These are phyloP conservation scores for Apocrypta bakeri DNA, from an alignment of 1,140 invertebrate species.

Conservation along the genomic window DNA sequence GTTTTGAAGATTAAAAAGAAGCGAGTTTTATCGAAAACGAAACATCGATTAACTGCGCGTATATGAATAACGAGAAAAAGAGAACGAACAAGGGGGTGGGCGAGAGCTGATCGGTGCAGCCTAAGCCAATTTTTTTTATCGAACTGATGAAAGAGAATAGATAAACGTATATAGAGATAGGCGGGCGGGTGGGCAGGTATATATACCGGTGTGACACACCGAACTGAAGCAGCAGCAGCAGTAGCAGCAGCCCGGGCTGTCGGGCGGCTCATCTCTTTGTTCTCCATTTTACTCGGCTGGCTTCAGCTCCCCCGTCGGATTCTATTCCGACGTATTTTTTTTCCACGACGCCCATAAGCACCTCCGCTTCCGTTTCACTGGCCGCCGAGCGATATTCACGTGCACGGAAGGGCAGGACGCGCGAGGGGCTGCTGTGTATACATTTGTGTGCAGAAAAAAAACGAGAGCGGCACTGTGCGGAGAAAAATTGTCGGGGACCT, in stretches of 20 bases:
- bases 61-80: conserved; percentile 18
- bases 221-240: conserved; percentile 21
- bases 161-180: conserved; percentile 49
- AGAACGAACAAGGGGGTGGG: neutral
- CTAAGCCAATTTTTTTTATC: conserved; percentile 39
- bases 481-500: conserved; percentile 56
- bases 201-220: conserved; percentile 32
- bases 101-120: conserved; percentile 2
- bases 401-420: conserved; percentile 58
- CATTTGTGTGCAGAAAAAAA: conserved; percentile 6
- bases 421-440: conserved; percentile 13
- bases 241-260: conserved; percentile 19
- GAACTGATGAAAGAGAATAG: conserved; percentile 49
- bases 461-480: conserved; percentile 46
- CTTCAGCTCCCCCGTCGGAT: conserved; percentile 37
- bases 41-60: conserved; percentile 46
- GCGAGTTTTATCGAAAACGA: conserved; percentile 51
- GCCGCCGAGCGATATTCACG: conserved; percentile 62
- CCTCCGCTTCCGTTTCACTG: conserved; percentile 60
- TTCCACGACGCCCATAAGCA: conserved; percentile 42
- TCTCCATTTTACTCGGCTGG: conserved; percentile 51
- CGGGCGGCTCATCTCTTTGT: conserved; percentile 47
- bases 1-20: conserved; percentile 27
- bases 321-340: conserved; percentile 53
- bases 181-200: neutral